Base-by-base conservation (phyloP, 2,113 vertebrate genomes). In the Phyllostomus hastatus region DNA sequence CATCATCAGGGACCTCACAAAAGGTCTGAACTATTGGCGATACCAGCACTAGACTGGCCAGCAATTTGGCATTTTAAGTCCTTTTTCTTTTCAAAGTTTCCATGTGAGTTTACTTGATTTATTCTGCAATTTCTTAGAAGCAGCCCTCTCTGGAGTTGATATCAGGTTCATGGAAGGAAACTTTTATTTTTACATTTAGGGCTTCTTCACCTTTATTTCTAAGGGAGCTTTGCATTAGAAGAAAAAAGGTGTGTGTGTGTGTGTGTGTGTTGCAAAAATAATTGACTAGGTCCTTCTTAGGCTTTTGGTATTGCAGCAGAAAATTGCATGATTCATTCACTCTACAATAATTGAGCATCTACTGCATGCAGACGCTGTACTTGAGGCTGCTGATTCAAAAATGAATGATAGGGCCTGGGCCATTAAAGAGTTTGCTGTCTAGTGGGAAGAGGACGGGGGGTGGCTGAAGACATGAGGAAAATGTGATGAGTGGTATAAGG, bases 131-230 rank as follows among this genome's bases (percentile, higher is more conserved):
- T 92, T 24, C 61, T 81, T 81, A 46, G 73, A 66, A 90, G 43
- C 38, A 90, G 38, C 43, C 43, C 33, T 94, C 88, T 94, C 91
- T 4, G 4, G 76, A 78, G 10, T 28, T 38, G 57, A 61, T 93
- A 66, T 82, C 76, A 89, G 73, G 69, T 94, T 75, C 46, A 5
- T 57, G 35, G 50, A 95, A 82, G 69, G 79, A 93, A 96, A 96
- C 76, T 78, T 91, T 76, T 52, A n/a, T 70, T 81, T 94, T 80
- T 81, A 80, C n/a, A 31, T 16, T 95, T 54, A 66, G 10, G 24
- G 8, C 66, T 95, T 69, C 93, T 83, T 81, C 1, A 67, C 70
- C 31, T 85, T 96, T 19, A 33, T 86, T 92, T 72, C 76, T 52
- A 8, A 92, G 87, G 12, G 88, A 95, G n/a, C 38, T 97, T 80